Percentiles rank a stretch among this genome's conserved stretches.
Evolutionary conservation across 2,797 vertebrate species (phyloP).

Genomic region (Todus mexicanus): DNA sequence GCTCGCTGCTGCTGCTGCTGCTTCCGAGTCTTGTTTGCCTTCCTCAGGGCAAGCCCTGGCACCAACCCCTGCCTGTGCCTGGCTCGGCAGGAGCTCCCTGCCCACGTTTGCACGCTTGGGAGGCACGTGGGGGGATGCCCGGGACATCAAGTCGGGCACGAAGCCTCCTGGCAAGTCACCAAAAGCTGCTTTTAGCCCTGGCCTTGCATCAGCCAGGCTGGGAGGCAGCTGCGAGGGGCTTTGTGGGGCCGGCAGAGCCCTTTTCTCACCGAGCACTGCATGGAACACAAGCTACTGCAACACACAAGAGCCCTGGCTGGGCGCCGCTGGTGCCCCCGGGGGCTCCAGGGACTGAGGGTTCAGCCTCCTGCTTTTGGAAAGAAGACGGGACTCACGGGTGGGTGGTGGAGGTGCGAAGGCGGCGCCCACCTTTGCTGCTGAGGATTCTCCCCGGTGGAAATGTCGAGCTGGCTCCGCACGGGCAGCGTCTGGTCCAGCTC

Average conservation of each 20-base stretch:
- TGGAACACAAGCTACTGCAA: neutral
- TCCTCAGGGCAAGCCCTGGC: neutral
- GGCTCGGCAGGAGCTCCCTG: neutral
- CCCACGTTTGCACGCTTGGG: neutral
- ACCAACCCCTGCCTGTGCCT: neutral
- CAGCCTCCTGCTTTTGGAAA: neutral
- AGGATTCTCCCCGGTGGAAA: neutral
- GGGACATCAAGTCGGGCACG: fast-evolving
- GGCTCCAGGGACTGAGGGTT: neutral
- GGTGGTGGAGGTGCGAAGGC: neutral
- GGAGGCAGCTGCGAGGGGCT: neutral
- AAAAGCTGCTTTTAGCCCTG: neutral
- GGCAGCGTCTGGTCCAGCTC: neutral
- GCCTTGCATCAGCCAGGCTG: fast-evolving
- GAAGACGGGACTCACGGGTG: fast-evolving
- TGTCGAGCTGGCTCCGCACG: neutral
- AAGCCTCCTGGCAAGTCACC: neutral
- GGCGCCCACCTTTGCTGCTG: neutral
- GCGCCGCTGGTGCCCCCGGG: fast-evolving
- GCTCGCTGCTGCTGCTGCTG: fast-evolving
- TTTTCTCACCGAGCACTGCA: neutral
- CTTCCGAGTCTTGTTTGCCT: fast-evolving
- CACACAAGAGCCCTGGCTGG: slow-evolving; percentile 41
- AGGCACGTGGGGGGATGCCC: neutral
- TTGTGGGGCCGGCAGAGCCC: neutral